Evolutionary conservation across 2,113 vertebrate genomes (phyloP).

Genomic region (Lanius ludovicianus): DNA sequence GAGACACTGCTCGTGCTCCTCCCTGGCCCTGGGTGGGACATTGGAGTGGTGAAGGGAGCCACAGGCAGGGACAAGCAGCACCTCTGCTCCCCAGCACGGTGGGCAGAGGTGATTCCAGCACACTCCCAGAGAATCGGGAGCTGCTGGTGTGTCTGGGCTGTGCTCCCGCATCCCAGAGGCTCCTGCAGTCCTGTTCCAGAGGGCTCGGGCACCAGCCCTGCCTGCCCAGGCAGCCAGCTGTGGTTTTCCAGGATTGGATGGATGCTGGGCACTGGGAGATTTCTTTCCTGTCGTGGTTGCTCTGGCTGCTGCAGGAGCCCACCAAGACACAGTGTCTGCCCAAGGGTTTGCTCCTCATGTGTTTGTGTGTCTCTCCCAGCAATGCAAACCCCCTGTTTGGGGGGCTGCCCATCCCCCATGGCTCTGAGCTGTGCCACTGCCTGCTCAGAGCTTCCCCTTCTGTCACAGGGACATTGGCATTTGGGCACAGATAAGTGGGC

Average conservation of each 20-base stretch:
- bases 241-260: rapidly evolving
- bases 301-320: not conserved
- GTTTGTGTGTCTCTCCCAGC: not conserved
- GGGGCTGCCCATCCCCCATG: not conserved
- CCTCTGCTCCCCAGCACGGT: rapidly evolving
- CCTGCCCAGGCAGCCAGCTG: not conserved
- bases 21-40: not conserved
- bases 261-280: not conserved
- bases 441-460: not conserved
- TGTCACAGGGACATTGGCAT: rapidly evolving
- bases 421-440: not conserved
- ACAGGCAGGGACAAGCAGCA: not conserved
- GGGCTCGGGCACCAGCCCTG: not conserved
- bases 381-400: rapidly evolving
- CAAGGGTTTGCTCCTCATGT: rapidly evolving
- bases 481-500: not conserved
- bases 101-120: not conserved
- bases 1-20: not conserved
- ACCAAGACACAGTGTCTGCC: rapidly evolving
- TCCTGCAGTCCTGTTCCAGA: not conserved
- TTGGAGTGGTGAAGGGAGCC: not conserved
- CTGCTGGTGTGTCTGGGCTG: not conserved
- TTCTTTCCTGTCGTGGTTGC: rapidly evolving
- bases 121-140: rapidly evolving
- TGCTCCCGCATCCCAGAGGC: not conserved